Conservation (phyloP, 2,797 vertebrate species). For the Zenarchopterus dispar region DNA sequence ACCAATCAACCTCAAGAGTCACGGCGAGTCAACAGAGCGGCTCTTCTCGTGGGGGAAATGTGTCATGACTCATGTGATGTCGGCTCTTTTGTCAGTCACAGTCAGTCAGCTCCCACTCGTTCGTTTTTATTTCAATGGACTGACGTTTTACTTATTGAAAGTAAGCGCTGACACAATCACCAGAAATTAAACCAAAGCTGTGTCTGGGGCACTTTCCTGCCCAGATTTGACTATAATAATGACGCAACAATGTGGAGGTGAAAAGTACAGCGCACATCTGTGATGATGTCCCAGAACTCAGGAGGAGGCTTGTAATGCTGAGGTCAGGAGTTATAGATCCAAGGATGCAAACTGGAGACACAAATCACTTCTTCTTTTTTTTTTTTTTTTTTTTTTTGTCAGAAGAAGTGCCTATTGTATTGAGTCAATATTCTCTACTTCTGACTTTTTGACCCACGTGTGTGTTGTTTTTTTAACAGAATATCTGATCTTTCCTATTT, state of each 20-base stretch:
- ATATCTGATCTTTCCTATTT: constrained; percentile 8
- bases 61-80: constrained; percentile 31
- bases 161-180: background rate
- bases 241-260: background rate
- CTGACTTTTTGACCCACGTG: constrained; percentile 30
- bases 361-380: constrained; percentile 35
- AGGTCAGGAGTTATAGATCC: constrained; percentile 57
- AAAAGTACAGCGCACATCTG: constrained; percentile 1
- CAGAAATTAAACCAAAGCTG: background rate
- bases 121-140: background rate
- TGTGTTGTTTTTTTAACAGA: constrained; percentile 1
- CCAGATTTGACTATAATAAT: background rate
- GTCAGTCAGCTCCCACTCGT: constrained; percentile 14
- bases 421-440: constrained; percentile 41
- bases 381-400: constrained; percentile 1
- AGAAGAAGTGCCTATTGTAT: constrained; percentile 57
- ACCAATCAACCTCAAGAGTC: constrained; percentile 40
- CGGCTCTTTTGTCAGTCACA: constrained; percentile 24
- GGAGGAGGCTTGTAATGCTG: constrained; percentile 25
- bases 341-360: constrained; percentile 22
- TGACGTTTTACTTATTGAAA: background rate
- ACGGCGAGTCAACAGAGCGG: constrained; percentile 33
- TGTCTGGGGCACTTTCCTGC: background rate
- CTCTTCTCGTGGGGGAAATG: constrained; percentile 17
- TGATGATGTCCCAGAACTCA: constrained; percentile 8